Conservation (phyloP, 2,888 invertebrate species). For the Drosophila longiperda region DNA sequence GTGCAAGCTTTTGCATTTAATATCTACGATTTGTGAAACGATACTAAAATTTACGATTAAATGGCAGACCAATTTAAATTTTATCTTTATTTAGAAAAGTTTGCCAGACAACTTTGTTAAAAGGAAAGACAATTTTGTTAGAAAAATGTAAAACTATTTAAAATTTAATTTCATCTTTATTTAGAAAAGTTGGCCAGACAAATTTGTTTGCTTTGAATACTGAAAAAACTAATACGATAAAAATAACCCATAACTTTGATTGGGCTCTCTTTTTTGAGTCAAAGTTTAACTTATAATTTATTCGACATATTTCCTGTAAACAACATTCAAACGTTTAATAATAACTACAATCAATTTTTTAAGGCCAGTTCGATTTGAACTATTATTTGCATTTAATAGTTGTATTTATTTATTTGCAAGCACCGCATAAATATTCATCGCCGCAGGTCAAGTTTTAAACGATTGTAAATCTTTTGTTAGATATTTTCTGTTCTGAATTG, state of each 20-base stretch:
- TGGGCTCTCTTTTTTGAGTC: not conserved
- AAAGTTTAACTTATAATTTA: not conserved
- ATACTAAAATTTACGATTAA: not conserved
- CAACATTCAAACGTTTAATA: not conserved
- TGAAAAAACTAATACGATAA: not conserved
- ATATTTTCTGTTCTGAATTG: conserved; percentile 6
- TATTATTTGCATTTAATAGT: not conserved
- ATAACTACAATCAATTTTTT: not conserved
- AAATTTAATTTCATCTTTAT: not conserved
- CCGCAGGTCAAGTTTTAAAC: conserved; percentile 19
- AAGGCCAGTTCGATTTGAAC: not conserved
- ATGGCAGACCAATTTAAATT: too few species aligned
- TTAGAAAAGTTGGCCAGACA: not conserved
- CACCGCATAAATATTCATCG: conserved; percentile 20
- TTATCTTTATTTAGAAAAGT: too few species aligned
- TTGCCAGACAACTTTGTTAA: too few species aligned
- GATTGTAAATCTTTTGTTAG: conserved; percentile 23
- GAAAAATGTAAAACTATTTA: not conserved
- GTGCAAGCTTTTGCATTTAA: conserved; percentile 17
- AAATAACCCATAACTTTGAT: not conserved
- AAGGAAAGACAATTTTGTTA: not conserved
- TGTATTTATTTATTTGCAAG: conserved; percentile 2
- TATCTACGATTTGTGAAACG: conserved; percentile 25
- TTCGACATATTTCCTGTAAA: not conserved
- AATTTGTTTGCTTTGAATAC: not conserved